Conservation (phyloP, 2,888 invertebrate species). For the Agonum fuliginosum region DNA sequence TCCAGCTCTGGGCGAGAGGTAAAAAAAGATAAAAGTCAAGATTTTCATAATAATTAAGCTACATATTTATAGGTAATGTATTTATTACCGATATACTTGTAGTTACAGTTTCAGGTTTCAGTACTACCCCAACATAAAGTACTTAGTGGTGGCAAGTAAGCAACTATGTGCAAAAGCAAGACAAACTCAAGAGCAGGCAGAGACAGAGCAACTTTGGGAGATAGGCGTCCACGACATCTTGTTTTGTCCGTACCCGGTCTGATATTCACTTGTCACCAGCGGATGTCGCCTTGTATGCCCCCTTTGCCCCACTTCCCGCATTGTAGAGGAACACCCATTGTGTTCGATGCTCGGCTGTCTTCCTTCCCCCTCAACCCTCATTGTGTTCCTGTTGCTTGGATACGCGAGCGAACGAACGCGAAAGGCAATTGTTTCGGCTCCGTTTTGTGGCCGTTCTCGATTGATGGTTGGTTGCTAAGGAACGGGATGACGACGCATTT, state of each 20-base stretch:
- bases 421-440: conserved; percentile 44
- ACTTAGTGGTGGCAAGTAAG: no score
- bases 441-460: conserved; percentile 38
- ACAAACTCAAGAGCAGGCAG: no score
- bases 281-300: conserved; percentile 19
- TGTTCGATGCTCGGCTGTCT: conserved; percentile 41
- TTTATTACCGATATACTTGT: no score
- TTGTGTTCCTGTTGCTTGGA: not conserved
- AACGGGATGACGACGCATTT: conserved; percentile 43
- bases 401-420: not conserved
- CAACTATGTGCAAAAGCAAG: no score
- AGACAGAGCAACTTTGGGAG: conserved; percentile 1
- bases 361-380: not conserved
- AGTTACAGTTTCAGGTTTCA: no score
- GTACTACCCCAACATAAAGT: no score
- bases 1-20: no score
- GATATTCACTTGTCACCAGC: conserved; percentile 45
- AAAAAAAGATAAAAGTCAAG: no score
- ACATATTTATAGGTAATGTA: no score
- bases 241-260: conserved; percentile 19
- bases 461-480: conserved; percentile 47
- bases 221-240: conserved; percentile 41
- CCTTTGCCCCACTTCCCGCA: not conserved
- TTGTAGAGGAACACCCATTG: conserved; percentile 1
- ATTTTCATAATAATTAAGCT: no score